phyloP scores from a whole-genome alignment of 1,140 invertebrate genomes.

The Cotesia glomerata region DNA sequence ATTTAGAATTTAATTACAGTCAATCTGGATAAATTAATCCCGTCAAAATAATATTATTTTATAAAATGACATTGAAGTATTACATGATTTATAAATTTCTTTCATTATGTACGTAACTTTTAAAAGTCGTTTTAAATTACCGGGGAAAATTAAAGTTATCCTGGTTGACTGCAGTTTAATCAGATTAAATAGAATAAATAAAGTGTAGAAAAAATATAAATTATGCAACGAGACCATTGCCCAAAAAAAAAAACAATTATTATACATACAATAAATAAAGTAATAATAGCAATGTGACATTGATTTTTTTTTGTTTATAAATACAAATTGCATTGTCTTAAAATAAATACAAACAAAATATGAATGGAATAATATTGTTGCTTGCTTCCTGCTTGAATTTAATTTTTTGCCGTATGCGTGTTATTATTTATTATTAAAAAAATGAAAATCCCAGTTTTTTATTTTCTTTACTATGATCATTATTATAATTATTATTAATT shows the following conservation, averaged over 20 bases:
- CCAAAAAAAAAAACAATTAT: slow-evolving; percentile 25
- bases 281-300: slow-evolving; percentile 39
- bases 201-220: slow-evolving; percentile 51
- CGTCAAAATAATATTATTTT: too few relatives aligned
- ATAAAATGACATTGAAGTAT: too few relatives aligned
- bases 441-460: not conserved
- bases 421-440: not conserved
- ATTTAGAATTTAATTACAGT: slow-evolving; percentile 50
- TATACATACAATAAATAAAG: slow-evolving; percentile 39
- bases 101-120: too few relatives aligned
- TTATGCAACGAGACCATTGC: slow-evolving; percentile 51
- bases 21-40: too few relatives aligned
- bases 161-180: slow-evolving; percentile 42
- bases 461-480: slow-evolving; percentile 1
- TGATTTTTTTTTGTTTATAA: slow-evolving; percentile 58
- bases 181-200: slow-evolving; percentile 27
- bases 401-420: slow-evolving; percentile 31
- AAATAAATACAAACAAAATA: slow-evolving; percentile 39
- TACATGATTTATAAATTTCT: too few relatives aligned
- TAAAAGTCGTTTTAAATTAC: too few relatives aligned
- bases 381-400: slow-evolving; percentile 54
- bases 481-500: not conserved
- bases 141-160: too few relatives aligned
- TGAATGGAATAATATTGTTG: slow-evolving; percentile 34
- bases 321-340: slow-evolving; percentile 59